Conservation (phyloP, 1,140 invertebrate species). For the Oscheius sp. region DNA sequence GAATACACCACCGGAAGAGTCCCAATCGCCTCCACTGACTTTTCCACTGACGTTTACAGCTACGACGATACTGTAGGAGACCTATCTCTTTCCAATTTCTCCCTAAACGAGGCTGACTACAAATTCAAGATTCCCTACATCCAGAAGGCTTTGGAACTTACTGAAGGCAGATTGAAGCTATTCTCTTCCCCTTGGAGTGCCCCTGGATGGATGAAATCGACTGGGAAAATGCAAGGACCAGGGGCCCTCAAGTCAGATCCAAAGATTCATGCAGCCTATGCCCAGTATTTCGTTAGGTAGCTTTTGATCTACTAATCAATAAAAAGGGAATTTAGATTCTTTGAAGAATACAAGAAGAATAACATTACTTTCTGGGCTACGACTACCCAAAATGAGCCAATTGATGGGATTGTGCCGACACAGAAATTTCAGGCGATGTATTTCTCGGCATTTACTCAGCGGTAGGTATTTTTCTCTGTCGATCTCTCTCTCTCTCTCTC, state of each 20-base stretch:
- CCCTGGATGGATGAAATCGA: conserved; percentile 89
- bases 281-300: conserved; percentile 77
- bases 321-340: conserved; percentile 64
- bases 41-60: conserved; percentile 65
- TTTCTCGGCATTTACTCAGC: too few species aligned
- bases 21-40: conserved; percentile 81
- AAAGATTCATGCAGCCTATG: conserved; percentile 71
- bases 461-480: too few species aligned
- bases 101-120: conserved; percentile 14
- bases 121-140: conserved; percentile 70
- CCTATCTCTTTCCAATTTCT: conserved; percentile 16
- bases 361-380: conserved; percentile 69
- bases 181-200: conserved; percentile 78
- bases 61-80: conserved; percentile 22
- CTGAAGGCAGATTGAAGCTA: conserved; percentile 64
- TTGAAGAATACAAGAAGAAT: conserved; percentile 67
- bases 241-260: conserved; percentile 67
- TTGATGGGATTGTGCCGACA: conserved; percentile 58
- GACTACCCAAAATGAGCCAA: conserved; percentile 70
- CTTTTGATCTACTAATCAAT: too few species aligned
- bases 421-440: conserved; percentile 72
- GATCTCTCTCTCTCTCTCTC: too few species aligned
- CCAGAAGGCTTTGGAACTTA: conserved; percentile 64
- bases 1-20: conserved; percentile 75
- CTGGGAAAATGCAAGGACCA: conserved; percentile 66